Evolutionary conservation across 2,797 vertebrate species (phyloP).

Genomic region (Craterocephalus amniculus): DNA sequence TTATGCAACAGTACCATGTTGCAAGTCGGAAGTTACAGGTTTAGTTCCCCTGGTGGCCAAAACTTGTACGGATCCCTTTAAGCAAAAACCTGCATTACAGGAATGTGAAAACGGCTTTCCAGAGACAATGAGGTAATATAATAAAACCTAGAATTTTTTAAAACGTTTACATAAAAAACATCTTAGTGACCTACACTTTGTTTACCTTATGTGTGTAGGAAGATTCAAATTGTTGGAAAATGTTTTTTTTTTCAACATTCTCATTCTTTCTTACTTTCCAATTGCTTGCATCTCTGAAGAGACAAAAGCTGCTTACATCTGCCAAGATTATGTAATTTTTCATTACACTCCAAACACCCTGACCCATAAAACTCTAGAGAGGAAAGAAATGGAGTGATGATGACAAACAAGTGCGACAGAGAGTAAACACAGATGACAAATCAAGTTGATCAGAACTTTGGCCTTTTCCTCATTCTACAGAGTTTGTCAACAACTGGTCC

Average conservation of each 20-base stretch:
- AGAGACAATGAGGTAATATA: not conserved
- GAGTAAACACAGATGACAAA: conserved; percentile 16
- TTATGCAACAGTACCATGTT: too few relatives aligned
- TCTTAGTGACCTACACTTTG: not conserved
- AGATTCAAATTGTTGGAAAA: not conserved
- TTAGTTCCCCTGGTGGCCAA: too few relatives aligned
- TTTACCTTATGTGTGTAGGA: not conserved
- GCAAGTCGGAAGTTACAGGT: too few relatives aligned
- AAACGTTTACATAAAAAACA: not conserved
- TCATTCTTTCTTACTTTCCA: conserved; percentile 3
- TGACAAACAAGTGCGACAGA: conserved; percentile 12
- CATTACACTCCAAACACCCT: not conserved
- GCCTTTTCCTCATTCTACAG: conserved; percentile 42
- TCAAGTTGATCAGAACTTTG: conserved; percentile 29
- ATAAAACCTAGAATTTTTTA: not conserved
- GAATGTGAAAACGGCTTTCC: not conserved
- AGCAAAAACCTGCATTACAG: not conserved
- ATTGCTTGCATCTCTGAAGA: conserved; percentile 6
- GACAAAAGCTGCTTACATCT: conserved; percentile 5
- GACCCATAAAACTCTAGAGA: conserved; percentile 9
- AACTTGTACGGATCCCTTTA: not conserved
- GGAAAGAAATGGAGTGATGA: conserved; percentile 2
- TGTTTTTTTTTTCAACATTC: not conserved
- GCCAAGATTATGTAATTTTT: conserved; percentile 1
- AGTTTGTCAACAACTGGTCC: conserved; percentile 38